These are phyloP conservation scores for Nothoprocta pentlandii DNA, from an alignment of 2,113 vertebrate species.

Conservation along the genomic window DNA sequence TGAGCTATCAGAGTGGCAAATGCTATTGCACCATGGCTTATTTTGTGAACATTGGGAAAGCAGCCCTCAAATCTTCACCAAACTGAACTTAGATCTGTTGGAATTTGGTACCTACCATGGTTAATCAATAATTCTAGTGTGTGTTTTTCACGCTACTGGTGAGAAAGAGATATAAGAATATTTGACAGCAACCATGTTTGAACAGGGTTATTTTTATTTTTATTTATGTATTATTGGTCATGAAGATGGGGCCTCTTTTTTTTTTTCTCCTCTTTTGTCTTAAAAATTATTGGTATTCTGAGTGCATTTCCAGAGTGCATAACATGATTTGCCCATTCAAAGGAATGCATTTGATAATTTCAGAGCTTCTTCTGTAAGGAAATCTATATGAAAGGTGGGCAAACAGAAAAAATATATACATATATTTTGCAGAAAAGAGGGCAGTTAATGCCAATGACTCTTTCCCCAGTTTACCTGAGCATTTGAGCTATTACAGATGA, in stretches of 20 bases:
- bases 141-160: not conserved
- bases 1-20: slow-evolving; percentile 11
- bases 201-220: not conserved
- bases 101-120: not conserved
- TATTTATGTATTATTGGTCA: not conserved
- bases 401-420: not conserved
- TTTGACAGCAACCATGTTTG: slow-evolving; percentile 56
- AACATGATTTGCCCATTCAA: not conserved
- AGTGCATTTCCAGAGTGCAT: slow-evolving; percentile 1
- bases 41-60: slow-evolving; percentile 1
- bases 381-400: not conserved
- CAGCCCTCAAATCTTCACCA: not conserved
- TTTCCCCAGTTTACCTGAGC: not conserved
- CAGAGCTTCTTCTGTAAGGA: not conserved
- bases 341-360: slow-evolving; percentile 12
- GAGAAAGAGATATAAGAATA: not conserved
- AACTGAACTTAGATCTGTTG: not conserved
- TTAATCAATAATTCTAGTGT: not conserved
- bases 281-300: slow-evolving; percentile 22
- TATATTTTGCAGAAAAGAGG: not conserved
- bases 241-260: not conserved
- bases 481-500: not conserved
- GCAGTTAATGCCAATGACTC: not conserved
- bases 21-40: not conserved
- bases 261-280: not conserved